Conservation (phyloP, 2,888 invertebrate genomes). For the Acanthosepion pharaonis region DNA sequence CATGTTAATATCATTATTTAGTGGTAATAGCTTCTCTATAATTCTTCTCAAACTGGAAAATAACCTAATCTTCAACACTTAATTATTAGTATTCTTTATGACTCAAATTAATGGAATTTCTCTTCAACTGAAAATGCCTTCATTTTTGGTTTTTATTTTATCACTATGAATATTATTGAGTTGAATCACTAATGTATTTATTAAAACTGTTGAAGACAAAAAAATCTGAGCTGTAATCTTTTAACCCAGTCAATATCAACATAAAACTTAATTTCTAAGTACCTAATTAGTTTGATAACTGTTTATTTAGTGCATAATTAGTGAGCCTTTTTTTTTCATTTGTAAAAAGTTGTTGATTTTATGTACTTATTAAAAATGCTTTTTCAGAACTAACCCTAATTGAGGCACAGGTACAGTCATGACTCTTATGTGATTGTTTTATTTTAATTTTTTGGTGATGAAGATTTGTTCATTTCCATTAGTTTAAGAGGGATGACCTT, state of each 20-base stretch:
- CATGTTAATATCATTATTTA: too few relatives aligned
- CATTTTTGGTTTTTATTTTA: not conserved
- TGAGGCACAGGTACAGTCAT: not conserved
- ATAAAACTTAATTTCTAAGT: not conserved
- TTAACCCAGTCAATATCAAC: not conserved
- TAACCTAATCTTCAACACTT: not conserved
- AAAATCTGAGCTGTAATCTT: not conserved
- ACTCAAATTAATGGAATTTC: not conserved
- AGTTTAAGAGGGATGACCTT: too few relatives aligned
- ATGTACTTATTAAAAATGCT: not conserved
- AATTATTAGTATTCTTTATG: slow-evolving; percentile 33
- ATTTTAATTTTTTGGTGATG: not conserved
- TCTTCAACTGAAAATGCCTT: not conserved
- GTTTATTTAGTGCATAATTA: too few relatives aligned
- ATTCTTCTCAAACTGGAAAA: too few relatives aligned
- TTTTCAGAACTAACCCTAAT: not conserved
- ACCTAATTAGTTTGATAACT: not conserved
- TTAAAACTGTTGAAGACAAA: not conserved
- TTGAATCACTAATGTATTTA: slow-evolving; percentile 15
- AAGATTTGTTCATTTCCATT: too few relatives aligned
- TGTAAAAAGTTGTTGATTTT: not conserved
- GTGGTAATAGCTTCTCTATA: too few relatives aligned
- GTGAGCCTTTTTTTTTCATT: not conserved
- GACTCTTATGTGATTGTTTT: not conserved
- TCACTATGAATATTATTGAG: not conserved